Percentiles rank a stretch among this genome's conserved stretches.
phyloP scores from a whole-genome alignment of 2,113 vertebrate species.

The Sciurus niger region DNA sequence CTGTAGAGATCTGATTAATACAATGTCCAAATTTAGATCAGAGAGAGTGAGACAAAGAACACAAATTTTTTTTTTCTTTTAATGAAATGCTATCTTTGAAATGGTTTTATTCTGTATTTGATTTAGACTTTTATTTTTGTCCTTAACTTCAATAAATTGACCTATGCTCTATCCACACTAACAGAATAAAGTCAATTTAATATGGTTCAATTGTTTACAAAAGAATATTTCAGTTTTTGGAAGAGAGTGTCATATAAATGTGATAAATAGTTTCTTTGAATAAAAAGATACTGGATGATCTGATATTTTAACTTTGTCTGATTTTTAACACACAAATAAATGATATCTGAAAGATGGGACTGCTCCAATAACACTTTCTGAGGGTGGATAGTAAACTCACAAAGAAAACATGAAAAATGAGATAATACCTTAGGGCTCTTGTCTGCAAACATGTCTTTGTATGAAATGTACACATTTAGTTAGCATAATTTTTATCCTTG shows the following conservation, averaged over 20 bases:
- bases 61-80: neutral
- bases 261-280: neutral
- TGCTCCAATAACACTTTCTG: conserved; percentile 53
- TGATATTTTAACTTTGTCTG: conserved; percentile 37
- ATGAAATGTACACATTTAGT: conserved; percentile 35
- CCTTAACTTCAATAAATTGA: conserved; percentile 1
- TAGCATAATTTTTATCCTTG: conserved; percentile 59
- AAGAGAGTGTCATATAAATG: neutral
- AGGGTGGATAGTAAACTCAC: conserved; percentile 6
- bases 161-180: neutral
- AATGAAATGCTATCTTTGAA: neutral
- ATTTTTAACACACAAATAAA: conserved; percentile 29
- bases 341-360: neutral
- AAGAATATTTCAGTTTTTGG: conserved; percentile 6
- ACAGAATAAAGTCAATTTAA: conserved; percentile 9
- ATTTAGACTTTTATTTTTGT: conserved; percentile 7
- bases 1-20: neutral
- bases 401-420: conserved; percentile 51
- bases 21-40: neutral
- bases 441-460: neutral
- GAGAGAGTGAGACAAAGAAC: neutral
- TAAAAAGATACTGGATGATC: neutral
- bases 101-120: neutral
- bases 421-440: neutral
- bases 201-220: conserved; percentile 15